These are phyloP conservation scores for Drosophila pruinosa DNA, from an alignment of 1,140 invertebrate genomes.

Conservation along the genomic window DNA sequence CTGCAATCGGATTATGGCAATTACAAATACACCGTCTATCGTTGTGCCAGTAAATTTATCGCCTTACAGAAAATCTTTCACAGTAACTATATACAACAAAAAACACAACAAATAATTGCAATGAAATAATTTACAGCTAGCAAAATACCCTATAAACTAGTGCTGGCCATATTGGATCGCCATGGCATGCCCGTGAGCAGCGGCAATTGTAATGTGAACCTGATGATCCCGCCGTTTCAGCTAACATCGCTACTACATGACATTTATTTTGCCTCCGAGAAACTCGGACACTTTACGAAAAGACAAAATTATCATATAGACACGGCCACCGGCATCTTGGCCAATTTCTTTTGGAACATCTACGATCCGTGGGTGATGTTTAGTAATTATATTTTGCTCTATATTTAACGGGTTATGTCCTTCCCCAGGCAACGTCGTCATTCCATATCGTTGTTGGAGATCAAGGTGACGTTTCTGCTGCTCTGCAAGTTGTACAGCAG, in stretches of 20 bases:
- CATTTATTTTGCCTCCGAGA: constrained; percentile 76
- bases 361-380: constrained; percentile 71
- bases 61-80: constrained; percentile 72
- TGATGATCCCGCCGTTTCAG: constrained; percentile 76
- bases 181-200: constrained; percentile 55
- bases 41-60: constrained; percentile 74
- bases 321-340: constrained; percentile 46
- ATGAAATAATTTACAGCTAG: constrained; percentile 45
- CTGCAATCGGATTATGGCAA: constrained; percentile 58
- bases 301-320: constrained; percentile 56
- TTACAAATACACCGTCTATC: constrained; percentile 80
- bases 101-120: not conserved
- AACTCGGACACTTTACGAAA: constrained; percentile 71
- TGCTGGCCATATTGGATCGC: constrained; percentile 68
- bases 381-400: too few species aligned
- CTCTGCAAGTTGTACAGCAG: constrained; percentile 73
- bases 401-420: too few species aligned
- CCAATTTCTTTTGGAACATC: constrained; percentile 80
- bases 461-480: constrained; percentile 72
- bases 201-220: constrained; percentile 46
- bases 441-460: constrained; percentile 74
- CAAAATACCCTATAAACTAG: constrained; percentile 72
- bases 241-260: constrained; percentile 76
- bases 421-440: constrained; percentile 68
- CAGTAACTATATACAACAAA: constrained; percentile 51